Evolutionary conservation across 2,888 invertebrate species (phyloP), one percentile per base, ranked within the genome.

Genomic region (Lomographa bimaculata): DNA sequence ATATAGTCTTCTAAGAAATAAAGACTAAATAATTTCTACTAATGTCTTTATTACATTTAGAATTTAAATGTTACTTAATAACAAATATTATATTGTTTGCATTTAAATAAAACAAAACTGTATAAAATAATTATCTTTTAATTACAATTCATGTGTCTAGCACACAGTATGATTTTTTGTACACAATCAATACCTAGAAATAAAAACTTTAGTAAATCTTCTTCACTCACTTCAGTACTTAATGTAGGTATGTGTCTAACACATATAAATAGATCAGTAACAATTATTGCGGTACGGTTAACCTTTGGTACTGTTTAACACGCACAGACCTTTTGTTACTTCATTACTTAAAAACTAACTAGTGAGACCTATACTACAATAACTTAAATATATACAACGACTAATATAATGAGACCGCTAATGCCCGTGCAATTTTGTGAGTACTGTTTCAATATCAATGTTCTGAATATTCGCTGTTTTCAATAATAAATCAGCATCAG

Each of bases 361-460:
- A 25, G 11, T 38, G 39, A n/a, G 37, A 7, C 23, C 21, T 10
- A 30, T 24, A 36, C 19, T 23, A 35, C 8, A 36, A 38, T 19
- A 45, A 36, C 37, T 23, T 14, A 35, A 23, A 30, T 39, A 38
- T 44, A 30, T 50, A 29, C 23, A 36, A 24, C 14, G 17, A 36
- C 18, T 32, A 24, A n/a, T n/a, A 7, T 28, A 7, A 35, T 25
- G 12, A 37, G 10, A 20, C 18, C 27, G 41, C 56, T 75, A 86
- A 25, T 83, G 80, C 11, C 89, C 90, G 53, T 90, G 89, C 30
- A 90, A 60, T 57, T 87, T 85, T 57, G 70, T 81, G 18, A 90
- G 60, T 32, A 90, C 83, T 7, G 83, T 71, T 60, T 90, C 90
- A 33, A 90, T 90, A 62, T 89, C 89, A 32, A 89, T 79, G 58